These are phyloP conservation scores for Agrotis clavis DNA, from an alignment of 2,888 invertebrate species.

Conservation along the genomic window DNA sequence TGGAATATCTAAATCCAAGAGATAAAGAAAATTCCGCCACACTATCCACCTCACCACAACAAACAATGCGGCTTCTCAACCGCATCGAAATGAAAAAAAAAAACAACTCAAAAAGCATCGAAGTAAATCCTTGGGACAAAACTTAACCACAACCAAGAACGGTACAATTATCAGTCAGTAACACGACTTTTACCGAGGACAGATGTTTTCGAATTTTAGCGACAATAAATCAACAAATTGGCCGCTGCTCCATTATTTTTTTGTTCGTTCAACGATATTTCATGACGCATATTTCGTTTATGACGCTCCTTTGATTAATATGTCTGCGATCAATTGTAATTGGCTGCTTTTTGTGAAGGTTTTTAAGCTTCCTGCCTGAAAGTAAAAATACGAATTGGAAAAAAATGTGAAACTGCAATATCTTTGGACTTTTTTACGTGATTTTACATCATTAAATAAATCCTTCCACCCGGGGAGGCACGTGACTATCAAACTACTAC, in stretches of 20 bases:
- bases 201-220: constrained; percentile 78
- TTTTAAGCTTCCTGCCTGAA: neutral
- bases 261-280: constrained; percentile 79
- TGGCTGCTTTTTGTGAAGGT: constrained; percentile 50
- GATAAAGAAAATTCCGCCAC: no score
- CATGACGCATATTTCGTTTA: constrained; percentile 86
- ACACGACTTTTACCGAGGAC: constrained; percentile 73
- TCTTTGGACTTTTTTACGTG: neutral
- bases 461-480: no score
- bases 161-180: constrained; percentile 71
- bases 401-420: neutral
- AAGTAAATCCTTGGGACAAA: constrained; percentile 2
- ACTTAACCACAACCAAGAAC: constrained; percentile 64
- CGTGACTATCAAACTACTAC: no score
- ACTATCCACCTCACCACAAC: neutral
- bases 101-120: constrained; percentile 4
- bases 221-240: constrained; percentile 81
- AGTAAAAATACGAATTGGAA: neutral
- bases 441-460: no score
- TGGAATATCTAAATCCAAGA: no score
- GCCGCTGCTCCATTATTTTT: constrained; percentile 76
- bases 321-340: constrained; percentile 74
- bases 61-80: neutral
- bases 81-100: neutral
- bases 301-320: constrained; percentile 85